These are phyloP conservation scores for Achatina immaculata DNA, from an alignment of 1,140 invertebrate species.

Conservation along the genomic window DNA sequence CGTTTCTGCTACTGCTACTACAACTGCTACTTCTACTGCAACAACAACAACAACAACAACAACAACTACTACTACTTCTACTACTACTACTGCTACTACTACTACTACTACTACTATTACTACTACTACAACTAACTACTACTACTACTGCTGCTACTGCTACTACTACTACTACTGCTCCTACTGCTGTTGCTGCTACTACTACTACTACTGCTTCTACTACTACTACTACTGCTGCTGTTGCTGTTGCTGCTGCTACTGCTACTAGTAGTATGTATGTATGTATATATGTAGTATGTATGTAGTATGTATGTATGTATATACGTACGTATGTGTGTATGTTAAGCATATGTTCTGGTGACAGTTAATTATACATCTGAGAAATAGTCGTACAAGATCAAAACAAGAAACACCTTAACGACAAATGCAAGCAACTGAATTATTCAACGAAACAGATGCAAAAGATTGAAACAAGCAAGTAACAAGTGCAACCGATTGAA, in stretches of 20 bases:
- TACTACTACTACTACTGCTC: neutral
- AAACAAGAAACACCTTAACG: too few species aligned
- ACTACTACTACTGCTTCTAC: neutral
- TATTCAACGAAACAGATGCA: too few species aligned
- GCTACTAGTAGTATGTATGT: neutral
- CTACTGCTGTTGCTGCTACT: too few species aligned
- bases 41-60: neutral
- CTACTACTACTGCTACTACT: constrained; percentile 8
- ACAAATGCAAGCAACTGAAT: too few species aligned
- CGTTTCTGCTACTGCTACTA: neutral
- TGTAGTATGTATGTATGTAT: too few species aligned
- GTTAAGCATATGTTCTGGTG: too few species aligned
- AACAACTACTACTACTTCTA: neutral
- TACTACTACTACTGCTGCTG: neutral
- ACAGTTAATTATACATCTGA: too few species aligned
- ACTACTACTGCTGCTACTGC: constrained; percentile 3
- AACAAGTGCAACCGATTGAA: too few species aligned
- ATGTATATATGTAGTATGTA: too few species aligned
- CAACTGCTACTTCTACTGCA: neutral
- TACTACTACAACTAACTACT: constrained; percentile 19
- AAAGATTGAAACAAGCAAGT: too few species aligned
- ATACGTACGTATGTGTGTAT: too few species aligned
- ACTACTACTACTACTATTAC: constrained; percentile 15
- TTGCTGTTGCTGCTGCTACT: constrained; percentile 3
- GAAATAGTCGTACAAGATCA: too few species aligned